Evolutionary conservation across 2,797 vertebrate genomes (phyloP), one percentile per base, ranked within the genome.

Genomic region (Pelochelys cantorii): DNA sequence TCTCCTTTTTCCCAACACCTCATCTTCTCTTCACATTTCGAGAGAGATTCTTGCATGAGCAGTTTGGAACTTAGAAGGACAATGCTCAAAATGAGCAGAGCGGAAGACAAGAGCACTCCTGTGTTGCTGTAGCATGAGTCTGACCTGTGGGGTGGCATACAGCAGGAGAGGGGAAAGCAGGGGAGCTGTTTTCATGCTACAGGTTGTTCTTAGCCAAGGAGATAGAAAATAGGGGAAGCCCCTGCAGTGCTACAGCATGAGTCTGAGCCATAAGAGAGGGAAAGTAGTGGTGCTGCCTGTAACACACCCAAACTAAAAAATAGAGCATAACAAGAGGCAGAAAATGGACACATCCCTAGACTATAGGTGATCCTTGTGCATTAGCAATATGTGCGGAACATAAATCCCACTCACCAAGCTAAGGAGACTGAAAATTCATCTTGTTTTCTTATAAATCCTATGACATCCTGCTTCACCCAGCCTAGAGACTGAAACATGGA

Each of bases 11-110:
- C 79, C 83, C 86, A 90, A 4, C 37, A 56, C 31, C 56, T 86
- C 74, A 84, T 95, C 85, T 89, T 74, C 55, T 90, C 53, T 22
- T 88, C 65, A 48, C 29, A 79, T 86, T 93, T 85, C 29, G 18
- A 92, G 87, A 90, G 77, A 59, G 55, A 29, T 52, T 92, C 65
- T 83, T 68, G 74, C 57, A 77, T 54, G 54, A 83, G 34, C 68
- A 42, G 29, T 15, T 82, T 4, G 17, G 11, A 55, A 65, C 34
- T 71, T 37, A 81, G 75, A 85, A 81, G 68, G 42, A 54, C 52
- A 34, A n/a, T 25, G 52, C 20, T 92, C 48, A 53, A 54, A 55
- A 89, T 13, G 17, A 89, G n/a, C 85, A 65, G 5, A 56, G 80
- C 83, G 79, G 74, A 84, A 65, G 37, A 81, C 68, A 75, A 6